Base-by-base conservation (phyloP, 2,888 invertebrate genomes). In the Diaprepes abbreviatus region DNA sequence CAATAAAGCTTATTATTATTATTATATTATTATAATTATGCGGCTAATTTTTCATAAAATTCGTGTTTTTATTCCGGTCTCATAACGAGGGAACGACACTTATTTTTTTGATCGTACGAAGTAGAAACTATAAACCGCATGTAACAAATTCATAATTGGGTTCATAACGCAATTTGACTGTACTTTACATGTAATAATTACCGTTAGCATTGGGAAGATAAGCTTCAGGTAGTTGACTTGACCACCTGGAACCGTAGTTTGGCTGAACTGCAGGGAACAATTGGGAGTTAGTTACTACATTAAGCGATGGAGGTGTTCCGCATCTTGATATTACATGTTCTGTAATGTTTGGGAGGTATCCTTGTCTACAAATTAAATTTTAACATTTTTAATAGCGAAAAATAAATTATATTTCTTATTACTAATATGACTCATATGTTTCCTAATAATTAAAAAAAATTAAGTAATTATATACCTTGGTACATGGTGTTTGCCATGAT, bases 191-290 rank as follows among this genome's bases (percentile, higher is more conserved):
- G 3, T 31, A 50, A 4, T 52, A 33, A 24, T 76, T 79, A 84
- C 84, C 86, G 38, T 86, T 85, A 16, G 87, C 83, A 62, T 86
- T 85, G 5, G 88, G 87, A 40, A 90, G 78, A 77, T 90, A 91
- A 0, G 89, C 86, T 78, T 91, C 91, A 0, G 90, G 90, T 50
- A 90, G 82, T 78, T 90, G 90, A 43, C 89, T 90, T 24, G 90
- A 89, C 91, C 92, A 92, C 54, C 91, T 76, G 5, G 79, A 73
- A n/a, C 80, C 80, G 9, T 89, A 89, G 76, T 88, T 90, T 0
- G 90, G 89, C 66, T 81, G 83, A 59, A 91, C 88, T 76, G 90
- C 88, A 1, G 91, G 90, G 75, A 91, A 91, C 6, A 92, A 84
- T 79, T 91, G 90, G 0, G 90, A 88, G 77, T 91, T 91, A 68